Percentiles rank a stretch among this genome's conserved stretches.
Evolutionary conservation across 2,797 vertebrate genomes (phyloP).

Genomic region (Brachyalestes nurse): DNA sequence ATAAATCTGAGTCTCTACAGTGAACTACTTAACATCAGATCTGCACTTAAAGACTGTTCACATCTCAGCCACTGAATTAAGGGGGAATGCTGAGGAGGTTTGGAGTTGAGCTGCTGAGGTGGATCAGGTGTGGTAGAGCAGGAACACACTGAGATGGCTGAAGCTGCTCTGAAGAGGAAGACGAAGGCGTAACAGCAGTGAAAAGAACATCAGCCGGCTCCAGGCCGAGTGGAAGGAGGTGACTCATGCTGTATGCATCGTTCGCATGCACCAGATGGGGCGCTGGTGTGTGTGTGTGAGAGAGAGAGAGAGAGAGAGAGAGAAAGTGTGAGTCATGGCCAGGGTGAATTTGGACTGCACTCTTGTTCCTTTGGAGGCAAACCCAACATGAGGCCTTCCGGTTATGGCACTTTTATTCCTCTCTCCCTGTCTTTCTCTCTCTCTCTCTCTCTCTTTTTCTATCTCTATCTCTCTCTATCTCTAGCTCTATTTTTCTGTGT

Average conservation of each 20-base stretch:
- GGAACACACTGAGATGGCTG: no score
- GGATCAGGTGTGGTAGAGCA: neutral
- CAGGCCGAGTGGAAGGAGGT: conserved; percentile 15
- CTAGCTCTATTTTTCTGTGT: no score
- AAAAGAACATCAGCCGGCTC: neutral
- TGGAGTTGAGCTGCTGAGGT: neutral
- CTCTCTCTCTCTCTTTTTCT: no score
- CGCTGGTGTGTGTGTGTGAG: conserved; percentile 8
- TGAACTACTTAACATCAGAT: no score
- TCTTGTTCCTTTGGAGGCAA: neutral
- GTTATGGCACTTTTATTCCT: no score
- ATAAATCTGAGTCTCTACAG: no score
- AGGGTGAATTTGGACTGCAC: neutral
- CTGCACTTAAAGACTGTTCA: no score
- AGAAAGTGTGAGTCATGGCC: neutral
- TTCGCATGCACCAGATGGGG: conserved; percentile 37
- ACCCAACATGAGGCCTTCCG: conserved; percentile 1
- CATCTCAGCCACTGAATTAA: no score
- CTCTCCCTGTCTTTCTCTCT: no score
- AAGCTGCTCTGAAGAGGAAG: neutral
- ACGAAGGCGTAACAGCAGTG: neutral
- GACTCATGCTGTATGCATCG: conserved; percentile 35
- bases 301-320: neutral
- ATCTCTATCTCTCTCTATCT: no score
- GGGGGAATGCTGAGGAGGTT: neutral